Evolutionary conservation across 2,888 invertebrate species (phyloP).

Genomic region (Nasonia oneida): DNA sequence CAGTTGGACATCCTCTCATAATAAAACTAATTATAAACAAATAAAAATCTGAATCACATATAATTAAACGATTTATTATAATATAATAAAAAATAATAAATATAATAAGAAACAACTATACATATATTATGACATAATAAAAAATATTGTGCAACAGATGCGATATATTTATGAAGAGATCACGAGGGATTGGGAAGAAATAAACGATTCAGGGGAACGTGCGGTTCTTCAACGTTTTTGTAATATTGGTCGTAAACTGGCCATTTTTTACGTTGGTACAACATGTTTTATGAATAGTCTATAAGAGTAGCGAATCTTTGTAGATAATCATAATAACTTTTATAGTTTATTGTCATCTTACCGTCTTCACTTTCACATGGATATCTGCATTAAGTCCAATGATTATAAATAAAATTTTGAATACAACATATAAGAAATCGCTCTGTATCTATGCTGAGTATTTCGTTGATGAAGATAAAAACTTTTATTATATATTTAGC

Average conservation of each 20-base stretch:
- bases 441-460: neutral
- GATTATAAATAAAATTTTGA: neutral
- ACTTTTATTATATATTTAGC: neutral
- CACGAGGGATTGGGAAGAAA: neutral
- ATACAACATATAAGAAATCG: neutral
- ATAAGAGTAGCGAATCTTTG: too few relatives aligned
- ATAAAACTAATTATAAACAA: too few relatives aligned
- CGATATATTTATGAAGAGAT: neutral
- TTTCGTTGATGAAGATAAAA: neutral
- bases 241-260: neutral
- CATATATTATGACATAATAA: too few relatives aligned
- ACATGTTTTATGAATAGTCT: neutral
- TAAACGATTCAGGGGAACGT: neutral
- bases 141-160: neutral
- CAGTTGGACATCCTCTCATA: too few relatives aligned
- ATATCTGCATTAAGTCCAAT: neutral
- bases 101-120: too few relatives aligned
- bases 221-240: neutral
- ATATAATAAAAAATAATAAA: too few relatives aligned
- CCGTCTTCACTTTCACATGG: neutral
- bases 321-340: neutral
- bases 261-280: neutral
- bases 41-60: too few relatives aligned
- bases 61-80: neutral
- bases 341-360: neutral